phyloP scores from a whole-genome alignment of 2,113 vertebrate genomes.

The Saccopteryx leptura region DNA sequence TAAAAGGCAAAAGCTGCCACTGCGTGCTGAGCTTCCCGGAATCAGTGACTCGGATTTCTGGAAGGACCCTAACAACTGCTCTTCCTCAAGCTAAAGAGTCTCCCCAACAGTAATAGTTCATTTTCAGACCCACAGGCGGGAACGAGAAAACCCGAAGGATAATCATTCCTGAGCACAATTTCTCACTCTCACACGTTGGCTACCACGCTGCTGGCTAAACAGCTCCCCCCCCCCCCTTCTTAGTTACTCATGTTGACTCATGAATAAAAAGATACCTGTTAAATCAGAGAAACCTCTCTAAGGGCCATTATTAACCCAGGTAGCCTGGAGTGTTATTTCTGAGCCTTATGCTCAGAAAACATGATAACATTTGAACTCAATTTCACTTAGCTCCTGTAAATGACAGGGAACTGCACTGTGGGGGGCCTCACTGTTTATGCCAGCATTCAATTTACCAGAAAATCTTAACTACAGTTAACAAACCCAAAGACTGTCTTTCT shows the following conservation, averaged over 20 bases:
- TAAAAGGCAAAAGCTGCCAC: conserved; percentile 1
- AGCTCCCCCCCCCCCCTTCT: background rate
- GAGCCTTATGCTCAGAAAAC: conserved; percentile 51
- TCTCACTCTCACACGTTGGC: background rate
- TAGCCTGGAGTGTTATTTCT: background rate
- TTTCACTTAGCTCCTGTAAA: conserved; percentile 15
- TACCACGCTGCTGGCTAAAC: background rate
- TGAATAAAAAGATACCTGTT: conserved; percentile 36
- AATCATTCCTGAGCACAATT: background rate
- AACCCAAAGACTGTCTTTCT: background rate
- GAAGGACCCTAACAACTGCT: background rate
- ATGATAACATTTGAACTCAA: conserved; percentile 18
- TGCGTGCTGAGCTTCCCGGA: background rate
- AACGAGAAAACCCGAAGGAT: conserved; percentile 15
- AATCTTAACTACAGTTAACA: conserved; percentile 7
- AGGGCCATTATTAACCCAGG: conserved; percentile 46
- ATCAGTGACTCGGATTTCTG: background rate
- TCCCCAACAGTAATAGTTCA: conserved; percentile 64
- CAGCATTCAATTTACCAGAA: background rate
- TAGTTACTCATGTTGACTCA: conserved; percentile 58
- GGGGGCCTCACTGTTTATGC: background rate
- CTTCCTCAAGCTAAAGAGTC: background rate
- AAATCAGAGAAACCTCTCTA: conserved; percentile 12
- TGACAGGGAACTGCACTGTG: background rate
- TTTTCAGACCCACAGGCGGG: background rate